A percentile compares a stretch with the other conserved stretches of the same genome.
phyloP scores from a whole-genome alignment of 2,797 vertebrate genomes.

The Eptatretus atami region DNA sequence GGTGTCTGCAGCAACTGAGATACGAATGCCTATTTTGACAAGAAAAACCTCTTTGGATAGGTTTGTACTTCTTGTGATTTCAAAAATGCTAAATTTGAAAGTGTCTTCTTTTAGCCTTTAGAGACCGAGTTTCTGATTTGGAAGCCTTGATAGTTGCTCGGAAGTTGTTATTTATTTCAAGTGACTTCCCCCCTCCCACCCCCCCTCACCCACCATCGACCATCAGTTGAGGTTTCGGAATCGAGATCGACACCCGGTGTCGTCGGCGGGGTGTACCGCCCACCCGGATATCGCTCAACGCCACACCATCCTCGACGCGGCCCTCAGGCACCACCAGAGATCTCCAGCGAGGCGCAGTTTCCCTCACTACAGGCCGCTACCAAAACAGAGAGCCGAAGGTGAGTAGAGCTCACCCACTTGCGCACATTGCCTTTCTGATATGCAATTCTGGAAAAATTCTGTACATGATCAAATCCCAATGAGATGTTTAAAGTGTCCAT shows the following conservation, averaged over 20 bases:
- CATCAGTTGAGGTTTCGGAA: constrained; percentile 39
- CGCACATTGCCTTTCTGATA: neutral
- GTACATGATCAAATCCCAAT: neutral
- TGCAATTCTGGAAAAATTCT: neutral
- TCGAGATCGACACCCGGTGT: constrained; percentile 39
- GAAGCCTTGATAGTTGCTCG: too few species aligned
- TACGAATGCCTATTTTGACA: too few species aligned
- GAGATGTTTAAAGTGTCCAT: too few species aligned
- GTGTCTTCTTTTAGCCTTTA: too few species aligned
- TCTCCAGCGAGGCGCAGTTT: constrained; percentile 65
- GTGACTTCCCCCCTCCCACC: neutral
- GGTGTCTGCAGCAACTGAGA: too few species aligned
- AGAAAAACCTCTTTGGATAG: too few species aligned
- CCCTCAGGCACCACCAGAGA: constrained; percentile 61
- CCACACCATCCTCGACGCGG: constrained; percentile 17
- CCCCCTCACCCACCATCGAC: too few species aligned
- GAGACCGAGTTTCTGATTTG: too few species aligned
- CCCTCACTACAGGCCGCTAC: constrained; percentile 60
- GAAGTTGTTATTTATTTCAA: neutral
- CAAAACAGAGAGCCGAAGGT: constrained; percentile 83
- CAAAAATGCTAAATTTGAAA: too few species aligned
- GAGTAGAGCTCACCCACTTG: constrained; percentile 14
- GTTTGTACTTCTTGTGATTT: too few species aligned
- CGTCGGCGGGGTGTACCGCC: constrained; percentile 54
- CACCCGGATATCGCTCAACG: constrained; percentile 49